These are phyloP conservation scores for Engystomops pustulosus DNA, from an alignment of 2,113 vertebrate species.

Conservation along the genomic window DNA sequence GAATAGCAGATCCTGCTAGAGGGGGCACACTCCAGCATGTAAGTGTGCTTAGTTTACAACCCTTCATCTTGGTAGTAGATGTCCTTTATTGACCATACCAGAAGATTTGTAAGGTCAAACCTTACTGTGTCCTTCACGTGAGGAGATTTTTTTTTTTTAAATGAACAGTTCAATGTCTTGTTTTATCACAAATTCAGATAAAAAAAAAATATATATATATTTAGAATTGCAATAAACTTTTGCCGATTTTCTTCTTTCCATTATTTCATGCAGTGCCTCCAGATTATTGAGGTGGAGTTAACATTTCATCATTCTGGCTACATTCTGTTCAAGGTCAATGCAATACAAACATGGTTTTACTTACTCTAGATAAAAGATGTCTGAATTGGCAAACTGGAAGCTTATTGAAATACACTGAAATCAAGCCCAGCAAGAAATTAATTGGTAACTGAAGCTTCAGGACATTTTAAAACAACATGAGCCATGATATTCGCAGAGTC, in stretches of 20 bases:
- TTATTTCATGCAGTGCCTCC: background rate
- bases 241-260: background rate
- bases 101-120: no score
- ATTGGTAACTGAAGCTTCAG: constrained; percentile 51
- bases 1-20: no score
- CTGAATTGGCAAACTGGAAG: constrained; percentile 44
- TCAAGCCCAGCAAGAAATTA: constrained; percentile 53
- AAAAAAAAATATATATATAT: no score
- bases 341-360: constrained; percentile 37
- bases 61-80: no score
- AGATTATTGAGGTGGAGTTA: constrained; percentile 25
- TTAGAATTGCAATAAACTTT: background rate
- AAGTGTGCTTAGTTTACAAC: no score
- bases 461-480: constrained; percentile 51
- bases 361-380: constrained; percentile 36
- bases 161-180: no score
- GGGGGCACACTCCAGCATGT: no score
- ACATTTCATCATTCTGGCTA: constrained; percentile 23
- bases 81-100: no score
- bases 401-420: constrained; percentile 45
- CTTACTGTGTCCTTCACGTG: no score
- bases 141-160: no score
- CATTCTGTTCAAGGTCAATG: constrained; percentile 42
- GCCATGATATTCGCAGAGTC: constrained; percentile 32
- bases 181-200: no score